Conservation (phyloP, 1,140 invertebrate genomes). For the Contarinia nasturtii region DNA sequence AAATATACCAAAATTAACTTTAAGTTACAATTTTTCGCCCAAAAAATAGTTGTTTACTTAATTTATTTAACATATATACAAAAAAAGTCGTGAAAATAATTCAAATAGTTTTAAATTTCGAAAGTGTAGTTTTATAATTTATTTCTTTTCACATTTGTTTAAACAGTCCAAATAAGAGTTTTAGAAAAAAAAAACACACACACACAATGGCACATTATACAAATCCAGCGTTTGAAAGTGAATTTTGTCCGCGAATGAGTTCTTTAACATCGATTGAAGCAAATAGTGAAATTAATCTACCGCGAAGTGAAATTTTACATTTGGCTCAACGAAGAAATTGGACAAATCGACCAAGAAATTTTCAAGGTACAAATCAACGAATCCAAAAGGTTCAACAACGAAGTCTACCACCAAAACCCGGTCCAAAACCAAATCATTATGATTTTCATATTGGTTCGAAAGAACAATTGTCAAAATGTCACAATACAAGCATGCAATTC, state of each 20-base stretch:
- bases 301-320: slow-evolving; percentile 21
- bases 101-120: too few relatives aligned
- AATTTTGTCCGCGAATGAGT: slow-evolving; percentile 26
- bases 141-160: too few relatives aligned
- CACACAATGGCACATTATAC: slow-evolving; percentile 31
- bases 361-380: background rate
- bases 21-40: too few relatives aligned
- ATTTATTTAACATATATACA: too few relatives aligned
- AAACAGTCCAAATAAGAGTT: too few relatives aligned
- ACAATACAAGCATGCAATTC: slow-evolving; percentile 1
- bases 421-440: slow-evolving; percentile 5
- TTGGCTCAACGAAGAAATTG: too few relatives aligned
- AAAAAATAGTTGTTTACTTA: too few relatives aligned
- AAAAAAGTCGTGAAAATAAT: too few relatives aligned
- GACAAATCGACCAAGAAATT: slow-evolving; percentile 6
- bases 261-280: slow-evolving; percentile 10
- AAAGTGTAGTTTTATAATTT: too few relatives aligned
- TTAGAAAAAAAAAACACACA: too few relatives aligned
- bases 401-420: slow-evolving; percentile 8
- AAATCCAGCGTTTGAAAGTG: slow-evolving; percentile 58
- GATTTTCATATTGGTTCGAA: background rate
- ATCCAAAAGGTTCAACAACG: background rate
- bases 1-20: too few relatives aligned
- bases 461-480: background rate
- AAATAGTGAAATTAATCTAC: slow-evolving; percentile 24